Evolutionary conservation across 2,888 invertebrate genomes (phyloP).

Genomic region (Eristalinus sepulchralis): DNA sequence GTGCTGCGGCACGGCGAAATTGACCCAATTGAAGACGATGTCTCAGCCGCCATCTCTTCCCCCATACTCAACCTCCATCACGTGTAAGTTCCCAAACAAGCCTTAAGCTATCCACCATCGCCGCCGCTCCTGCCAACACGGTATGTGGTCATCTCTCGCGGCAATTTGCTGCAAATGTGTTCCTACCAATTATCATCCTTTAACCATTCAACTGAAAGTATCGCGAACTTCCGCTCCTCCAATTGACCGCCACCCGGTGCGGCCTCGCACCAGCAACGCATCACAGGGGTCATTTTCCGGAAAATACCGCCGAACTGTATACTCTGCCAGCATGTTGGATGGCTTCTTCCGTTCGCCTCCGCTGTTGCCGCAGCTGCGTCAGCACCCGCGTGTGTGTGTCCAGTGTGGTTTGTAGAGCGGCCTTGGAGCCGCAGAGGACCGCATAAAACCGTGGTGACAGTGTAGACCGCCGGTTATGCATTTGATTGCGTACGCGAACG

Average conservation of each 20-base stretch:
- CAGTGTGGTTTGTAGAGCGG: not conserved
- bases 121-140: not conserved
- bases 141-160: constrained; percentile 30
- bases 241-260: not conserved
- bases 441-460: constrained; percentile 27
- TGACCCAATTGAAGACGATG: not conserved
- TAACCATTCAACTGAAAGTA: constrained; percentile 30
- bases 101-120: not conserved
- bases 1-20: too few species aligned
- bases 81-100: not conserved
- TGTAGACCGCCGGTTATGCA: constrained; percentile 19
- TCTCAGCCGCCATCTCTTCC: not conserved
- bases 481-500: constrained; percentile 24
- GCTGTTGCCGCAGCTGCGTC: not conserved
- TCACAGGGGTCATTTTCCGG: not conserved
- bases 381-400: not conserved
- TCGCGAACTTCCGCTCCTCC: not conserved
- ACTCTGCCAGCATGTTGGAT: not conserved
- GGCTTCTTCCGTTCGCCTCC: constrained; percentile 10
- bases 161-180: constrained; percentile 26
- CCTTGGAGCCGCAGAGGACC: constrained; percentile 27
- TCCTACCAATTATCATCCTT: constrained; percentile 26
- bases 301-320: constrained; percentile 6
- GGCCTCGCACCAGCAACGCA: not conserved
- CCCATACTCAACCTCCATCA: not conserved